Percentiles rank a stretch among this genome's conserved stretches.
Conservation (phyloP, 1,140 invertebrate species). For the Lepidurus arcticus region DNA sequence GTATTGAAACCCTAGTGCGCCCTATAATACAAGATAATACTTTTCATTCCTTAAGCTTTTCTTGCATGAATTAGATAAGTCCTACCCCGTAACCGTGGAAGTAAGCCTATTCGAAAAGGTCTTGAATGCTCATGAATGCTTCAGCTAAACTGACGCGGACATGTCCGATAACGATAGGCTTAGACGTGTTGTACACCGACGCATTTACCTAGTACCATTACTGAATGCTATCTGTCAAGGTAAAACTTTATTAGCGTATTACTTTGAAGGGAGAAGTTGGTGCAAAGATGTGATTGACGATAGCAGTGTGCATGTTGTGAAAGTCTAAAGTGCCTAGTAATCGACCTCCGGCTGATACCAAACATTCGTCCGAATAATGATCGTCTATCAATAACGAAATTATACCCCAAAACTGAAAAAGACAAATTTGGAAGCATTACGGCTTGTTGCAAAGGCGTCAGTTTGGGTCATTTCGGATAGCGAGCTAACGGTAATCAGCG, state of each 20-base stretch:
- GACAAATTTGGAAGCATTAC: constrained; percentile 28
- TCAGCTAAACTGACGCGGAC: background rate
- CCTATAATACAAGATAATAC: background rate
- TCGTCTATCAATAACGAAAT: constrained; percentile 38
- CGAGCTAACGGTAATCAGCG: constrained; percentile 44
- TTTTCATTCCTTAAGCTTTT: background rate
- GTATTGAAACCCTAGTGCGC: constrained; percentile 17
- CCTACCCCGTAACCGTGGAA: background rate
- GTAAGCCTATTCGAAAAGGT: background rate
- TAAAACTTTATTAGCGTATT: constrained; percentile 9
- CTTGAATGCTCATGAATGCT: constrained; percentile 13
- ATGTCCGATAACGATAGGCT: background rate
- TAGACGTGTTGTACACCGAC: background rate
- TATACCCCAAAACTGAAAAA: background rate
- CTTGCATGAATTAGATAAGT: background rate
- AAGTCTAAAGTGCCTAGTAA: constrained; percentile 41
- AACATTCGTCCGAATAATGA: constrained; percentile 45
- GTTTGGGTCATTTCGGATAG: constrained; percentile 43
- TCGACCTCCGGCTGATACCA: constrained; percentile 42
- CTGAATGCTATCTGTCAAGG: background rate
- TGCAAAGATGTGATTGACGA: constrained; percentile 41
- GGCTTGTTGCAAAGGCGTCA: constrained; percentile 41
- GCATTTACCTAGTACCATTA: constrained; percentile 20
- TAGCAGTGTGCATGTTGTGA: constrained; percentile 44
- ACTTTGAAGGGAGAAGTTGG: constrained; percentile 43